Percentiles rank a stretch among this genome's conserved stretches.
phyloP scores from a whole-genome alignment of 2,888 invertebrate species.

The Acrobeloides nanus region DNA sequence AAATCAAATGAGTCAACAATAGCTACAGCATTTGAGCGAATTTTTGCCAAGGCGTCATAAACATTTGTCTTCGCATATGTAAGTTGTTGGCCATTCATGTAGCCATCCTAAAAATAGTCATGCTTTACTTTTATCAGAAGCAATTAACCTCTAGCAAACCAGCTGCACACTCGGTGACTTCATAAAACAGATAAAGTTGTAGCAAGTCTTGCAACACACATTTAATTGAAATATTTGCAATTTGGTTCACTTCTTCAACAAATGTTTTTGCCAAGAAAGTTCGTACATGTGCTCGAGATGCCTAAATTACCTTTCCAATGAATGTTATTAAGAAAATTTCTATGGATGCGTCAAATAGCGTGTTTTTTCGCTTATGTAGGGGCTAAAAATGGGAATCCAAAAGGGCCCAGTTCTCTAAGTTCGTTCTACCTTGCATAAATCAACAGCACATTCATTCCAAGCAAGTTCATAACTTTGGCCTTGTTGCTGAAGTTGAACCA shows the following conservation, averaged over 20 bases:
- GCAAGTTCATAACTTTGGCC: slow-evolving; percentile 25
- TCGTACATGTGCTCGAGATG: slow-evolving; percentile 79
- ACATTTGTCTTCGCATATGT: slow-evolving; percentile 5
- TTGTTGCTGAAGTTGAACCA: slow-evolving; percentile 18
- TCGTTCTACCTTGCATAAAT: slow-evolving; percentile 25
- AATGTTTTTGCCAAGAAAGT: slow-evolving; percentile 71
- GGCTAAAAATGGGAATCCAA: too few species aligned
- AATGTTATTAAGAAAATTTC: too few species aligned
- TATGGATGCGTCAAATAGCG: too few species aligned
- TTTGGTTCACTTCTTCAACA: slow-evolving; percentile 38
- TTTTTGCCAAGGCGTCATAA: slow-evolving; percentile 58
- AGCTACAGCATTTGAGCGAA: slow-evolving; percentile 80
- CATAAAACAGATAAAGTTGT: slow-evolving; percentile 23
- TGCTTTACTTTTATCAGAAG: neutral
- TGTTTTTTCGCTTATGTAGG: too few species aligned
- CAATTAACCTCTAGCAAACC: slow-evolving; percentile 9
- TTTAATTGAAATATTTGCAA: slow-evolving; percentile 13
- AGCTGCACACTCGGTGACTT: slow-evolving; percentile 14
- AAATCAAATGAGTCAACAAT: slow-evolving; percentile 82
- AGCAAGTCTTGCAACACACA: slow-evolving; percentile 21
- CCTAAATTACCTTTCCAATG: too few species aligned
- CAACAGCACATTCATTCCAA: slow-evolving; percentile 37
- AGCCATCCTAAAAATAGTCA: slow-evolving; percentile 9
- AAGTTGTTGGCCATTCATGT: slow-evolving; percentile 12
- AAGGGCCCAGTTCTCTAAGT: too few species aligned